Conservation (phyloP, 2,888 invertebrate genomes). For the Arctia plantaginis region DNA sequence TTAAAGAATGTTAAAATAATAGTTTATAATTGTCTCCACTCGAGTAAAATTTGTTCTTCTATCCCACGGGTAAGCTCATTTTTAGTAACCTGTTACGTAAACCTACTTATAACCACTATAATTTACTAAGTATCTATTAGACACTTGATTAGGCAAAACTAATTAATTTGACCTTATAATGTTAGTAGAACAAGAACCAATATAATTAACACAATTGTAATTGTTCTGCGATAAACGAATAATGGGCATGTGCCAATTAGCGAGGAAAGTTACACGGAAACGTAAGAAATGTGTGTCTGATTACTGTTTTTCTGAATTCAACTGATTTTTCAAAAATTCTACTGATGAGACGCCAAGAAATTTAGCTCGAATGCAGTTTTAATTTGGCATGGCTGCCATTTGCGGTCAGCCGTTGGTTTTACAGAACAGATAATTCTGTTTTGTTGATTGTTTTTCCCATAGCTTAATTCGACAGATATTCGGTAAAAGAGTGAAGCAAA, state of each 20-base stretch:
- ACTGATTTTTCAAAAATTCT: neutral
- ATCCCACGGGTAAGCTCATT: neutral
- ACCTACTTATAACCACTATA: conserved; percentile 29
- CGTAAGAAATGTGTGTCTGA: conserved; percentile 1
- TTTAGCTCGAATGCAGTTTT: neutral
- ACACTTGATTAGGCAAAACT: conserved; percentile 48
- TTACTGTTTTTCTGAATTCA: neutral
- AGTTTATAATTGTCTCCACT: neutral
- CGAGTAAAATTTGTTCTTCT: neutral
- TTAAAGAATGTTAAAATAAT: too few species aligned
- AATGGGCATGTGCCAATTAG: conserved; percentile 43
- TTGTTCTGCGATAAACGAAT: conserved; percentile 42
- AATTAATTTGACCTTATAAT: conserved; percentile 57
- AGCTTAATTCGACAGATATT: neutral
- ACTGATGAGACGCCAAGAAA: neutral
- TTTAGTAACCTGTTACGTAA: conserved; percentile 13
- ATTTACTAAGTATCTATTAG: conserved; percentile 50
- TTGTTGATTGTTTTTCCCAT: neutral
- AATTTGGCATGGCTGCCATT: neutral
- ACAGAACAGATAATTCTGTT: too few species aligned
- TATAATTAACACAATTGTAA: conserved; percentile 49
- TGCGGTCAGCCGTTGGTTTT: neutral
- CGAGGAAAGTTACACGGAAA: conserved; percentile 23
- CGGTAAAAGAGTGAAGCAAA: neutral
- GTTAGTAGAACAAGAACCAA: conserved; percentile 31